These are phyloP conservation scores for Pomatostomus ruficeps DNA, from an alignment of 2,113 vertebrate species.

Conservation along the genomic window DNA sequence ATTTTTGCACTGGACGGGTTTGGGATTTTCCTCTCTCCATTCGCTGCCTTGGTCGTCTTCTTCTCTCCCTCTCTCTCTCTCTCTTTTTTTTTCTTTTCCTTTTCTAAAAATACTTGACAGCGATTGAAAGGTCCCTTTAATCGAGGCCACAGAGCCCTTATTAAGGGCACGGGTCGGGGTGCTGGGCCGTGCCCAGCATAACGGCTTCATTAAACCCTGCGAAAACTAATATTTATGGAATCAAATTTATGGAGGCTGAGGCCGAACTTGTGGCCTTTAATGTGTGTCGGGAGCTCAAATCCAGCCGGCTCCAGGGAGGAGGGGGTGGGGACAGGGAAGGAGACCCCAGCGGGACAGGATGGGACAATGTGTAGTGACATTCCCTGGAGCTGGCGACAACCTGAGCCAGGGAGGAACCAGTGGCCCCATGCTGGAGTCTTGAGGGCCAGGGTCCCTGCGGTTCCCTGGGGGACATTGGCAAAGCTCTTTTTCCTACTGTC, in stretches of 20 bases:
- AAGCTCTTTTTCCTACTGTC: neutral
- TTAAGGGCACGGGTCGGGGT: constrained; percentile 76
- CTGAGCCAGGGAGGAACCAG: neutral
- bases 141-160: constrained; percentile 69
- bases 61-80: constrained; percentile 45
- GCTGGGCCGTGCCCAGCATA: constrained; percentile 74
- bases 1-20: constrained; percentile 60
- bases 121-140: constrained; percentile 81
- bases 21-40: constrained; percentile 57
- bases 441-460: neutral
- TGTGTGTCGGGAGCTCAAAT: constrained; percentile 56
- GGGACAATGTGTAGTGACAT: constrained; percentile 27
- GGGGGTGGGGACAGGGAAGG: constrained; percentile 51
- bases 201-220: constrained; percentile 77
- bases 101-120: constrained; percentile 83
- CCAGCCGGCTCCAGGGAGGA: constrained; percentile 55
- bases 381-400: rapidly evolving
- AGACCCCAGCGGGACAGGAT: constrained; percentile 23
- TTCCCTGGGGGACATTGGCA: neutral
- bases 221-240: constrained; percentile 81
- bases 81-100: constrained; percentile 67
- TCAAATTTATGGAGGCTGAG: constrained; percentile 76
- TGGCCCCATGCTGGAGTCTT: neutral
- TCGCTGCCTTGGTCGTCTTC: constrained; percentile 60
- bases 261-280: constrained; percentile 65